Evolutionary conservation across 1,140 invertebrate genomes (phyloP), one percentile per base, ranked within the genome.

Genomic region (Oncopodura yosiiana): DNA sequence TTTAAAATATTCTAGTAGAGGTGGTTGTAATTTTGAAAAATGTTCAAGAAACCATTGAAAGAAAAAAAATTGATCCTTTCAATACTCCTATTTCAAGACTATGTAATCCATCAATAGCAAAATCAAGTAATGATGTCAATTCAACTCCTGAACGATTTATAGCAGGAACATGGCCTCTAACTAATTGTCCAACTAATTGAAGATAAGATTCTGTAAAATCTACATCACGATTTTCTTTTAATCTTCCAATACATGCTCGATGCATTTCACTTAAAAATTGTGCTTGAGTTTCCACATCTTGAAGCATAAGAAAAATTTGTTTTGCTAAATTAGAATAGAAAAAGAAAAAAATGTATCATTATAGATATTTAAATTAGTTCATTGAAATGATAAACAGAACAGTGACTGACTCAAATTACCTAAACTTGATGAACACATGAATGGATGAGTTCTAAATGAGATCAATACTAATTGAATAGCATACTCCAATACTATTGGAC

Each of bases 121-220:
- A 49, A 26, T 46, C 2, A 49, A 61, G 50, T 27, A 61, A 34
- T 23, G 37, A 16, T 23, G 53, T 45, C 5, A 61, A 30, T 3
- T 29, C 21, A 29, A 63, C 53, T 26, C 41, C 43, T 18, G 62
- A 53, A 23, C 36, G 51, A 18, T 57, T 56, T 19, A 63, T 41
- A 11, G 60, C 24, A 32, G 54, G 34, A 21, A 38, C 32, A 41
- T 60, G 49, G 16, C 38, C 50, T 29, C 48, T n/a, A 14, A 63
- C 24, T 14, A 63, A 38, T 24, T 60, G 62, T 12, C 37, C 62
- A 39, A 60, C 27, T 29, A 60, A 51, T 43, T 42, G 41, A 37
- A 58, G 52, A 52, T 63, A 63, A 14, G 58, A 58, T 53, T 63
- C 62, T 12, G 58, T 52, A 50, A 63, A 63, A 18, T 63, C 62